These are phyloP conservation scores for Decapterus maruadsi DNA, from an alignment of 2,797 vertebrate species.

Conservation along the genomic window DNA sequence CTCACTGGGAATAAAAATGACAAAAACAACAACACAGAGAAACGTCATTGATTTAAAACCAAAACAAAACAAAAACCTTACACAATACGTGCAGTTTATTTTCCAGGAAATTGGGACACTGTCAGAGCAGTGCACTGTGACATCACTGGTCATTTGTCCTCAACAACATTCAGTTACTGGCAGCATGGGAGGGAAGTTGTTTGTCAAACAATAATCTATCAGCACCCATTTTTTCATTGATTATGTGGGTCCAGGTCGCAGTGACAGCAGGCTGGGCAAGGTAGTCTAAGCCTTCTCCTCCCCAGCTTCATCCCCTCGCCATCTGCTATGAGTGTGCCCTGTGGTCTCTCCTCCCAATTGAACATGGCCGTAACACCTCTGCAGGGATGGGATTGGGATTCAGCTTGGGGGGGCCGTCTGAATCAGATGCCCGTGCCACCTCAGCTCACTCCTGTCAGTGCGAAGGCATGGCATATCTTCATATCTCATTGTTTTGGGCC, in stretches of 20 bases:
- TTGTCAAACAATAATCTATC: not conserved
- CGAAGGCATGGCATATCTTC: not conserved
- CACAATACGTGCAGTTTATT: not conserved
- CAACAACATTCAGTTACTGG: not conserved
- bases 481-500: not conserved
- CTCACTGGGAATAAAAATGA: not conserved
- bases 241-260: not conserved
- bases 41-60: no score
- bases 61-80: not conserved
- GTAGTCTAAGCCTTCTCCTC: not conserved
- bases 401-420: not conserved
- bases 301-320: not conserved
- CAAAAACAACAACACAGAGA: not conserved
- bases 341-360: constrained; percentile 14
- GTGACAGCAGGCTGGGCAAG: not conserved
- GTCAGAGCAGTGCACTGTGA: not conserved
- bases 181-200: not conserved
- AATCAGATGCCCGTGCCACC: not conserved
- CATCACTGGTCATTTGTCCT: not conserved
- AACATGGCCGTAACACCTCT: constrained; percentile 1
- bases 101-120: not conserved
- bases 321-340: not conserved
- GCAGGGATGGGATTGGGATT: constrained; percentile 2
- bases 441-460: not conserved
- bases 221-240: not conserved